Base-by-base conservation (phyloP, 2,888 invertebrate species). In the Cordilura impudica region DNA sequence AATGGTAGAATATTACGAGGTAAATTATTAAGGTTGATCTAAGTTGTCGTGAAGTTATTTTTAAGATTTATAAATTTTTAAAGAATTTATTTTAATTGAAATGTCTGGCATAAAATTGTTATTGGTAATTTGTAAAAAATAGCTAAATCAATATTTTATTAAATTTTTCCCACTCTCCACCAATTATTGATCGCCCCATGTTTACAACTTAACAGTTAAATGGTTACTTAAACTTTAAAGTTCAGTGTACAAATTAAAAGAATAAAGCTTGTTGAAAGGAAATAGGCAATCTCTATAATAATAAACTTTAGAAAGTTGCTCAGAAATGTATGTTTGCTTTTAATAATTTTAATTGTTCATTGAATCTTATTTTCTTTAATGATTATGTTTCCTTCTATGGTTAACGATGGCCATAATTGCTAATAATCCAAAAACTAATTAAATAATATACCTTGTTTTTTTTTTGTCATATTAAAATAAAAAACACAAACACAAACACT, bases 391-490 rank as follows among this genome's bases (percentile, higher is more conserved):
- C 26, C 58, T 74, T 74, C 67, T 49, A 56, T 74, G 51, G 39
- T 65, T 5, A 45, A 19, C 31, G 3, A n/a, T 56, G 21, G n/a
- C 12, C 61, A 66, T 75, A 79, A 79, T 79, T 79, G 78, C 78
- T 79, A 79, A 79, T 79, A 79, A 79, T 66, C 71, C 56, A 71
- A 71, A 74, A 79, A 79, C 78, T 79, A 79, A 79, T 79, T 79
- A 79, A 79, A 75, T 70, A 74, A 79, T 79, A 75, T 74, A 49
- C 66, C 70, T 51, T 14, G 4, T 47, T 51, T 19, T 18, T n/a
- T n/a, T 53, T 45, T 31, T 14, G 21, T 12, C n/a, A 29, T 10
- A 10, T 18, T 47, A 8, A 18, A n/a, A 54, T 29, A 1, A 6
- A 8, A 31, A 26, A 3, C 3, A 26, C 26, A 35, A 1, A 35